Evolutionary conservation across 2,113 vertebrate genomes (phyloP).

Genomic region (Albula goreensis): DNA sequence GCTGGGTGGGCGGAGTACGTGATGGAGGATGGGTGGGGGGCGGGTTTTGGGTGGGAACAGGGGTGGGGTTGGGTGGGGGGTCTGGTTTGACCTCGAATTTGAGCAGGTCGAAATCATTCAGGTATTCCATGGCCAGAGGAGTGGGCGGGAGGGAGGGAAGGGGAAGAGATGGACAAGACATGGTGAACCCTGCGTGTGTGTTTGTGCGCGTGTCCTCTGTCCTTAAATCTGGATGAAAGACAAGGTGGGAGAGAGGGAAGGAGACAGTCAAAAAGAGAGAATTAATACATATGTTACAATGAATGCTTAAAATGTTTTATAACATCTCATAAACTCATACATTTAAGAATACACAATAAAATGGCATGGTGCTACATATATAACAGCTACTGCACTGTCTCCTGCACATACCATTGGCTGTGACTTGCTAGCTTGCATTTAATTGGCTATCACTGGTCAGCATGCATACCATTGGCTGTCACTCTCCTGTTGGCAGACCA

Average conservation of each 20-base stretch:
- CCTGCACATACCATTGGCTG: too few species aligned
- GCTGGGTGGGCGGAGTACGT: constrained; percentile 30
- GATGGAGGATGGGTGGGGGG: constrained; percentile 53
- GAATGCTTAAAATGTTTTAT: too few species aligned
- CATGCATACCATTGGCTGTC: neutral
- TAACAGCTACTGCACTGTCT: too few species aligned
- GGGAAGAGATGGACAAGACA: constrained; percentile 70
- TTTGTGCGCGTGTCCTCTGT: neutral
- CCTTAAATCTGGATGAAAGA: neutral
- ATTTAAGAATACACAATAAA: too few species aligned
- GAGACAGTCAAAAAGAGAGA: neutral
- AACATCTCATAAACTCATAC: too few species aligned
- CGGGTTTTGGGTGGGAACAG: constrained; percentile 71
- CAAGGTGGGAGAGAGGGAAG: neutral
- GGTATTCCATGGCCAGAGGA: constrained; percentile 97
- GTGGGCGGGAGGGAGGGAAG: constrained; percentile 85
- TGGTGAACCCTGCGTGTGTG: constrained; percentile 29
- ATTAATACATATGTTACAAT: neutral
- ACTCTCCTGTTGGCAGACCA: neutral
- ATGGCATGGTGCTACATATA: too few species aligned
- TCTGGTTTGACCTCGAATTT: constrained; percentile 95
- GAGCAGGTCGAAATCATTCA: constrained; percentile 98
- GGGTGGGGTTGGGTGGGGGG: constrained; percentile 82
- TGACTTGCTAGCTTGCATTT: neutral
- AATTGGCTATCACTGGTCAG: neutral